Conservation (phyloP, 2,797 vertebrate genomes). For the Sebastes itinus region DNA sequence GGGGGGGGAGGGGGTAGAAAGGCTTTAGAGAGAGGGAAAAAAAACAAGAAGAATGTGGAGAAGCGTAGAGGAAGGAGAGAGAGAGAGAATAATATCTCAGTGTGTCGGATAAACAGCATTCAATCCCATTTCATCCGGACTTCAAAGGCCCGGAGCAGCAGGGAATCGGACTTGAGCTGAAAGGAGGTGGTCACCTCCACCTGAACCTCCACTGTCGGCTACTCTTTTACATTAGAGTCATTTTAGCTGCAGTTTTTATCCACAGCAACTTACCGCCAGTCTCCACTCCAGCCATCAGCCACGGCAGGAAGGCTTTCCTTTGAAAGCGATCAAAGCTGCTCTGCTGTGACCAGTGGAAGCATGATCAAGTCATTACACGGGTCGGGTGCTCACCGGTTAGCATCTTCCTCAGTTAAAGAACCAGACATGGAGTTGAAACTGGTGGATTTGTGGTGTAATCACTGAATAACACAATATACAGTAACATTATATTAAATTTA, state of each 20-base stretch:
- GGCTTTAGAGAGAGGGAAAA: not conserved
- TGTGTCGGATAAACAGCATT: slow-evolving; percentile 11
- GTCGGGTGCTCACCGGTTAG: not conserved
- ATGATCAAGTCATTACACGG: slow-evolving; percentile 12
- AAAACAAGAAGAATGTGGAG: not conserved
- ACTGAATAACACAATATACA: not conserved
- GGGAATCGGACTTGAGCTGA: slow-evolving; percentile 13
- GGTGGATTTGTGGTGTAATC: not conserved
- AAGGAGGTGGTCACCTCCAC: slow-evolving; percentile 15
- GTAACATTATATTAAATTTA: not conserved
- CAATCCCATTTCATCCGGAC: slow-evolving; percentile 27
- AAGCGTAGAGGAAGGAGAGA: not conserved
- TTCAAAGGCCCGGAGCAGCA: slow-evolving; percentile 38
- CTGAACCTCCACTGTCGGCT: slow-evolving; percentile 3
- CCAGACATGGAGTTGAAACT: not conserved
- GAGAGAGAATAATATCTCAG: not conserved
- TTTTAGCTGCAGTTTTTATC: slow-evolving; percentile 49
- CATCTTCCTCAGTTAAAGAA: not conserved
- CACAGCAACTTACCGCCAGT: slow-evolving; percentile 8
- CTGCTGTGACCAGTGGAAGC: not conserved
- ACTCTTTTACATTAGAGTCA: slow-evolving; percentile 19
- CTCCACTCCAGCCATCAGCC: slow-evolving; percentile 12
- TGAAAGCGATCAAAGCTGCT: slow-evolving; percentile 36
- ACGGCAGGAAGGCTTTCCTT: not conserved
- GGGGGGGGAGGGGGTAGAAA: not conserved